These are phyloP conservation scores for Peromyscus maniculatus DNA, from an alignment of 2,113 vertebrate species.

Conservation along the genomic window DNA sequence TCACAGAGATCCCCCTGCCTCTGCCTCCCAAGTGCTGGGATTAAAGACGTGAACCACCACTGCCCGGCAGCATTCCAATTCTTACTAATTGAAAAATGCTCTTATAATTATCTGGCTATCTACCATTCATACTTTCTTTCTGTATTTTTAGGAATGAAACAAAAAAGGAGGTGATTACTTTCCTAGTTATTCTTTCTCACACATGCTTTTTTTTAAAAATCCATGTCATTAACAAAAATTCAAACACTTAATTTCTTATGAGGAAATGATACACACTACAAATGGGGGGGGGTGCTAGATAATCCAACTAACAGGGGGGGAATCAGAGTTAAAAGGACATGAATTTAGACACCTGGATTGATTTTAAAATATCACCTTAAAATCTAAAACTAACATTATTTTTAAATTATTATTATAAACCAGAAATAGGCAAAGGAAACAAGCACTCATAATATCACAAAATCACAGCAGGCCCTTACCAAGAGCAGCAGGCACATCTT, in stretches of 20 bases:
- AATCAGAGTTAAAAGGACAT: not conserved
- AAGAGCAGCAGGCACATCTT: not conserved
- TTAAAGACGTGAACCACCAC: too few relatives aligned
- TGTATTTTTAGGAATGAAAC: not conserved
- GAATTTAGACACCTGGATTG: not conserved
- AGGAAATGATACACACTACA: slow-evolving; percentile 10
- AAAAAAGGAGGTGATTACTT: not conserved
- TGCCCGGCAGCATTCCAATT: not conserved
- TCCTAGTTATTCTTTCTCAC: slow-evolving; percentile 13
- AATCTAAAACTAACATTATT: not conserved
- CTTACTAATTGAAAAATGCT: slow-evolving; percentile 5
- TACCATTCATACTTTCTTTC: not conserved
- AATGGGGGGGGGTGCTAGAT: not conserved
- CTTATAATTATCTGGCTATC: not conserved
- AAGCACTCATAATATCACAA: not conserved
- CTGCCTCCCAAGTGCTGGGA: too few relatives aligned
- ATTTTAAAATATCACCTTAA: slow-evolving; percentile 52
- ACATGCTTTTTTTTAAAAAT: not conserved
- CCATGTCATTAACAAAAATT: not conserved
- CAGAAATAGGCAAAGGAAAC: slow-evolving; percentile 3
- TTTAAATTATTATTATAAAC: not conserved
- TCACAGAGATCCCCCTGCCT: too few relatives aligned
- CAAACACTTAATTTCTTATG: not conserved
- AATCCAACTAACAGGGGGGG: not conserved
- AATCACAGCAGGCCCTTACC: not conserved